Percentiles rank a stretch among this genome's conserved stretches.
These are phyloP conservation scores for Germaria angustata DNA, from an alignment of 2,888 invertebrate genomes.

Conservation along the genomic window DNA sequence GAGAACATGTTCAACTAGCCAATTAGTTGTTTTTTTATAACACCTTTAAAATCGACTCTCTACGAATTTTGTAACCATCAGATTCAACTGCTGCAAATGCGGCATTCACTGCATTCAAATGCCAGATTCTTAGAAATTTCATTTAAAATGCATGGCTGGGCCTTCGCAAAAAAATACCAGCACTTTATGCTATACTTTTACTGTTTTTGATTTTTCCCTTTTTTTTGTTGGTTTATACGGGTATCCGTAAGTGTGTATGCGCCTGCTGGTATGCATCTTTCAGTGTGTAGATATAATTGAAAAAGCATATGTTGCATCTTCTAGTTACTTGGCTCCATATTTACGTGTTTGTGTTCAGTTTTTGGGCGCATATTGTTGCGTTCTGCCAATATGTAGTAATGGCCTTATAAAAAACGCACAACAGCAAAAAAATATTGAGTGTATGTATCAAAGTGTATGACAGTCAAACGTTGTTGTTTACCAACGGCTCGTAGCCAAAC, in stretches of 20 bases:
- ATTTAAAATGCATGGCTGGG: neutral
- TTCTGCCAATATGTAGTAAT: conserved; percentile 28
- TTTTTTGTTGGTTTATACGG: neutral
- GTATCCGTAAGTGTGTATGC: neutral
- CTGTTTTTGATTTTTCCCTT: neutral
- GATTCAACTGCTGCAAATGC: no score
- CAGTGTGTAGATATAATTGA: neutral
- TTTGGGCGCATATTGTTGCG: conserved; percentile 37
- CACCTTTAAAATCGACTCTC: no score
- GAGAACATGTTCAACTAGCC: no score
- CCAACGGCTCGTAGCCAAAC: conserved; percentile 64
- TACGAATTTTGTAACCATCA: no score
- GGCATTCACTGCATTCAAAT: neutral
- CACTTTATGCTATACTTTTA: neutral
- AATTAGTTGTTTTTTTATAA: no score
- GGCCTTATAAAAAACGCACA: neutral
- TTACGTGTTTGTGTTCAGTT: conserved; percentile 5
- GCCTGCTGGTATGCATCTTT: no score
- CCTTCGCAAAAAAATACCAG: neutral
- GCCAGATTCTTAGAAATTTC: neutral
- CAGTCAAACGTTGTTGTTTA: conserved; percentile 48
- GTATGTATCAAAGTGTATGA: conserved; percentile 29
- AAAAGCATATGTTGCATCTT: conserved; percentile 59
- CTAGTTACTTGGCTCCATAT: conserved; percentile 26
- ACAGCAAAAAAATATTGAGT: neutral